Conservation (phyloP, 1,140 invertebrate genomes). For the Drosophila eugracilis region DNA sequence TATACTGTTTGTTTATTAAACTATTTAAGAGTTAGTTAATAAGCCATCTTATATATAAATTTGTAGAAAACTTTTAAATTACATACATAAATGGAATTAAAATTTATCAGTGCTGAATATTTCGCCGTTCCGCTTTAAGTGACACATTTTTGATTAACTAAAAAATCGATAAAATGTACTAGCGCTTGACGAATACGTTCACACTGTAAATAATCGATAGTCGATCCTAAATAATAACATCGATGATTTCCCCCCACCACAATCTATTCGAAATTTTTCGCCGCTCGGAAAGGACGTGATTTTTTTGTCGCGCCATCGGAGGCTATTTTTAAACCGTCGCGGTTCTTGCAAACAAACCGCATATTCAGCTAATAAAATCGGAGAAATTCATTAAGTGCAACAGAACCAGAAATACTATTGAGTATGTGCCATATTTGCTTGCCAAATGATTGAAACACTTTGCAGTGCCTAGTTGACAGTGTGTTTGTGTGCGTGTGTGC, state of each 20-base stretch:
- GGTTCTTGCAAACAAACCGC: constrained; percentile 36
- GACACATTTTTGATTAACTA: no score
- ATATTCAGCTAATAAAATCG: constrained; percentile 16
- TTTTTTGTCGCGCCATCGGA: constrained; percentile 9
- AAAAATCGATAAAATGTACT: no score
- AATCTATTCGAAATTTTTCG: constrained; percentile 36
- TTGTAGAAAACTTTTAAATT: no score
- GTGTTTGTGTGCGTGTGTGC: constrained; percentile 14
- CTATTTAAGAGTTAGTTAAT: no score
- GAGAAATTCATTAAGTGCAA: constrained; percentile 20
- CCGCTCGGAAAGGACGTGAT: constrained; percentile 42
- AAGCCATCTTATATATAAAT: no score
- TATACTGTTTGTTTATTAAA: no score
- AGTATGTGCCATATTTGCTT: constrained; percentile 42
- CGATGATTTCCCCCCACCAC: not conserved
- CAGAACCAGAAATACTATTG: constrained; percentile 52
- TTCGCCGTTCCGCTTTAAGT: no score
- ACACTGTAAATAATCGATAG: not conserved
- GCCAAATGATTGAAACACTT: constrained; percentile 3
- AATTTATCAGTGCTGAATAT: no score
- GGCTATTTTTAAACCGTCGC: constrained; percentile 58
- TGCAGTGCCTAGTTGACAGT: constrained; percentile 13
- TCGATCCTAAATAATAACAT: no score
- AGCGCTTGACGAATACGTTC: no score
- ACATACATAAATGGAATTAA: no score